Percentiles rank a stretch among this genome's conserved stretches.
phyloP scores from a whole-genome alignment of 1,140 invertebrate genomes.

The Drosophila fuyamai region DNA sequence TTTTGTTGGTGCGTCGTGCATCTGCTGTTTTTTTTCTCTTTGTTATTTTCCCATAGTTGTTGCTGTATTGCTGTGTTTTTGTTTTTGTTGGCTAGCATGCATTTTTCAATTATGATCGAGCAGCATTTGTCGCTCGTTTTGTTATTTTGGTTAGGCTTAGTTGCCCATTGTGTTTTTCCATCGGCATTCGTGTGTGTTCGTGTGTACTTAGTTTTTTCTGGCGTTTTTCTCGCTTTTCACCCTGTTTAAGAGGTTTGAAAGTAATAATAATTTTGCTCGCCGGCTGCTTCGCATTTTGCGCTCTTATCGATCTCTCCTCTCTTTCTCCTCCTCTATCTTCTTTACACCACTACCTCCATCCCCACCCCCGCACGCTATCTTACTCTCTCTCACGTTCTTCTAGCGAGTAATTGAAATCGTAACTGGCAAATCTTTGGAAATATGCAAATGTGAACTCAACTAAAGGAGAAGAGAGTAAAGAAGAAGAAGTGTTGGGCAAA shows the following conservation, averaged over 20 bases:
- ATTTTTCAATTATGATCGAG: constrained; percentile 82
- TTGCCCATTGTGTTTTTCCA: constrained; percentile 45
- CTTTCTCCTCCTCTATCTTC: constrained; percentile 8
- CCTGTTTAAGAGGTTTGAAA: constrained; percentile 24
- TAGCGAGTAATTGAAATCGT: constrained; percentile 34
- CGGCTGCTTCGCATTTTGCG: constrained; percentile 21
- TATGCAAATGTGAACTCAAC: constrained; percentile 42
- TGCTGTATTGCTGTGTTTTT: constrained; percentile 33
- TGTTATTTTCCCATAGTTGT: constrained; percentile 53
- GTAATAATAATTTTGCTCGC: constrained; percentile 23
- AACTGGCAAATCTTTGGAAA: constrained; percentile 55
- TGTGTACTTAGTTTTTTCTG: constrained; percentile 32
- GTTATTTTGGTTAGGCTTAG: constrained; percentile 79
- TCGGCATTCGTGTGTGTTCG: constrained; percentile 13
- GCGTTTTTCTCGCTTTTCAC: constrained; percentile 51
- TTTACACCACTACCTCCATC: background rate
- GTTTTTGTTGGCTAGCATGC: constrained; percentile 53
- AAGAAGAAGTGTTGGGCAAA: constrained; percentile 32
- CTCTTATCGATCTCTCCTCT: constrained; percentile 25
- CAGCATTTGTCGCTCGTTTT: constrained; percentile 78
- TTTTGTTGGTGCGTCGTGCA: constrained; percentile 68
- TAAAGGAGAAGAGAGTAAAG: constrained; percentile 4
- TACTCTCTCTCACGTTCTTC: background rate
- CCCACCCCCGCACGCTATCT: background rate
- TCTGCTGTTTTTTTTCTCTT: constrained; percentile 71